phyloP scores from a whole-genome alignment of 2,888 invertebrate genomes.

The Allophyes oxyacanthae region DNA sequence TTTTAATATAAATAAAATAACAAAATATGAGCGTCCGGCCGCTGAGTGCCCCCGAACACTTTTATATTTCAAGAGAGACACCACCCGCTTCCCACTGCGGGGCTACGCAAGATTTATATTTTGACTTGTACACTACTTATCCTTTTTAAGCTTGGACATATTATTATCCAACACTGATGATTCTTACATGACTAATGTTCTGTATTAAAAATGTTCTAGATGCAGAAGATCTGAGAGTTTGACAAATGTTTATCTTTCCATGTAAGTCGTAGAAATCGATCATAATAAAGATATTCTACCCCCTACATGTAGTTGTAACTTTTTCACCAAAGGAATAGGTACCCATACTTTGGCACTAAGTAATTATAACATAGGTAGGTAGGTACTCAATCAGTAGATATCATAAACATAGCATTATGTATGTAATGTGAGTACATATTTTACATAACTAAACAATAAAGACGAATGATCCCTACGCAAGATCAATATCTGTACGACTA shows the following conservation, averaged over 20 bases:
- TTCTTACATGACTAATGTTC: slow-evolving; percentile 29
- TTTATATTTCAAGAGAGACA: slow-evolving; percentile 83
- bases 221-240: background rate
- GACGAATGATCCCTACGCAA: slow-evolving; percentile 28
- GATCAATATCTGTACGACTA: slow-evolving; percentile 37
- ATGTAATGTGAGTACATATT: slow-evolving; percentile 38
- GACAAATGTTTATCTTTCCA: no score
- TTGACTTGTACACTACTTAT: slow-evolving; percentile 62
- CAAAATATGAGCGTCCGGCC: slow-evolving; percentile 89
- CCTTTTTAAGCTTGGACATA: slow-evolving; percentile 51
- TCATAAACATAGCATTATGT: slow-evolving; percentile 32
- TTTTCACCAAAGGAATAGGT: no score
- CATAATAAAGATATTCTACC: no score
- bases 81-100: slow-evolving; percentile 59
- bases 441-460: slow-evolving; percentile 47
- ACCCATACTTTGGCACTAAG: no score
- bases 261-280: no score
- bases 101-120: slow-evolving; percentile 69
- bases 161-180: slow-evolving; percentile 42
- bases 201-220: background rate
- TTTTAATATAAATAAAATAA: slow-evolving; percentile 90
- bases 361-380: background rate
- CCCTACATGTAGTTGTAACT: no score
- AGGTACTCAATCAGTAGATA: slow-evolving; percentile 13
- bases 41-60: slow-evolving; percentile 87